phyloP scores from a whole-genome alignment of 2,888 invertebrate species.

The Arge pagana region DNA sequence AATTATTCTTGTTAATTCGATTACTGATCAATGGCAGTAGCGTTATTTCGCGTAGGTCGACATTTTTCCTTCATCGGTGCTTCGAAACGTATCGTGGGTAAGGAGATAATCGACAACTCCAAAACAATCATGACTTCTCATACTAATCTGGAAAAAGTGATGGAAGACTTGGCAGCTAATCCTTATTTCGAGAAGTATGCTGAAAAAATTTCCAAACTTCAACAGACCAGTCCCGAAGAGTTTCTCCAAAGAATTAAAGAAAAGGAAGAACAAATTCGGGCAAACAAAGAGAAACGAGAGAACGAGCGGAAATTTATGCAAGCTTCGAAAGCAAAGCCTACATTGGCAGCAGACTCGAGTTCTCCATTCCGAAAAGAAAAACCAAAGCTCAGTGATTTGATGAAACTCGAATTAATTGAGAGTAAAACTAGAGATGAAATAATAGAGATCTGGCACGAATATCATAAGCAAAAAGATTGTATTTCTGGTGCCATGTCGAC shows the following conservation, averaged over 20 bases:
- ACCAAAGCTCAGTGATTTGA: constrained; percentile 67
- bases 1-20: constrained; percentile 7
- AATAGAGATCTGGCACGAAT: constrained; percentile 76
- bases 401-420: constrained; percentile 76
- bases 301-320: constrained; percentile 41
- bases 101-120: not conserved
- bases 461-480: constrained; percentile 77
- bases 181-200: constrained; percentile 85
- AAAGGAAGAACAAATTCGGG: constrained; percentile 51
- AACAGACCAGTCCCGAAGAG: constrained; percentile 77
- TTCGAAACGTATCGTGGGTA: constrained; percentile 11
- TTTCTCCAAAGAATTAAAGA: constrained; percentile 69
- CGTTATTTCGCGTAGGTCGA: constrained; percentile 28
- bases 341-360: constrained; percentile 24
- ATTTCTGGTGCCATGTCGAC: constrained; percentile 74
- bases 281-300: constrained; percentile 50
- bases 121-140: constrained; percentile 56
- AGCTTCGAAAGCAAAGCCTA: constrained; percentile 40
- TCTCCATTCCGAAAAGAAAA: constrained; percentile 33
- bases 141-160: constrained; percentile 57
- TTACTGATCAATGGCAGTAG: constrained; percentile 36
- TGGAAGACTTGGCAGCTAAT: constrained; percentile 65
- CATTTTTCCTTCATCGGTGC: constrained; percentile 13
- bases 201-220: constrained; percentile 72
- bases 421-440: constrained; percentile 76